Base-by-base conservation (phyloP, 2,888 invertebrate genomes). In the Macrophya annulata region DNA sequence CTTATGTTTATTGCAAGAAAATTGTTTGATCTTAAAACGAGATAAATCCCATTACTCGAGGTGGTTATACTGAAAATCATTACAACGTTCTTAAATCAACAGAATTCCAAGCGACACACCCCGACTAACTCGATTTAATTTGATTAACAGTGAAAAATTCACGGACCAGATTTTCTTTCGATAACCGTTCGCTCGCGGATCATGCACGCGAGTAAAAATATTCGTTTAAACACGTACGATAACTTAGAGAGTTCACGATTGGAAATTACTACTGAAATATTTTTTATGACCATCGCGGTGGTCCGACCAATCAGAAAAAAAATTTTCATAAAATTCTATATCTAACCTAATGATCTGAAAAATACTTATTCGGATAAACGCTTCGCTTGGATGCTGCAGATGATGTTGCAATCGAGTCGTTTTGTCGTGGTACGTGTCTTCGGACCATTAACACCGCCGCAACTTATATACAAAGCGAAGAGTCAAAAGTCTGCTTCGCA, bases 361-460 rank as follows among this genome's bases (percentile, higher is more conserved):
- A 45, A 74, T 74, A 21, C n/a, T 74, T 74, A 45, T 45, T 74
- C 40, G 21, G 9, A 74, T 37, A 74, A 74, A 45, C 21, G 45
- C 72, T 21, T 45, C 72, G 72, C 45, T 45, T 10, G 10, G 72
- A 43, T 74, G 72, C 43, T 74, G 45, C 72, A 4, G 72, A 74
- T 21, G 21, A 74, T 45, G 21, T 74, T 74, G 45, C 45, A 74
- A 74, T 74, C 43, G 72, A 45, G 72, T 74, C 43, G 45, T 74
- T 74, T 74, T 74, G 72, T 74, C 72, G n/a, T 74, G 72, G 72
- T 74, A 74, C 81, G 40, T 81, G 81, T 81, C 81, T 81, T 81
- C 81, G 40, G 81, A 62, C 81, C 81, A 51, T 81, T 81, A 81
- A 62, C 81, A 62, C 62, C 59, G 59, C 81, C 59, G 43, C 62